Evolutionary conservation across 2,797 vertebrate genomes (phyloP).

Genomic region (Coluber constrictor): DNA sequence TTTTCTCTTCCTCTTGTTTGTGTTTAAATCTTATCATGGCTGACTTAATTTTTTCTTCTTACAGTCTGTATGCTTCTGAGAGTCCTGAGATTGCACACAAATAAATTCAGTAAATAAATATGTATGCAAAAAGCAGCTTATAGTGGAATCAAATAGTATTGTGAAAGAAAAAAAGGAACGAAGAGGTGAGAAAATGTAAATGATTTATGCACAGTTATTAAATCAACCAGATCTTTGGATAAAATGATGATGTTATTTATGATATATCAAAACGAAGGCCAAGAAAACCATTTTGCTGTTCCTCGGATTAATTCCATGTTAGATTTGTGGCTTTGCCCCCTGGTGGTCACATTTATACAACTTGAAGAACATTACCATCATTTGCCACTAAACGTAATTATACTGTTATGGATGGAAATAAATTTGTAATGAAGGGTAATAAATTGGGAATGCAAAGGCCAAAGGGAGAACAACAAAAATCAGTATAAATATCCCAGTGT

Average conservation of each 20-base stretch:
- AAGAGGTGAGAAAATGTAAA: neutral
- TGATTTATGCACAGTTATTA: neutral
- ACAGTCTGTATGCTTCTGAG: neutral
- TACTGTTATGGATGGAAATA: neutral
- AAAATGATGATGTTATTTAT: neutral
- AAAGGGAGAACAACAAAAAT: neutral
- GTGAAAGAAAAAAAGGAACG: neutral
- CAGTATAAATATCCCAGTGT: neutral
- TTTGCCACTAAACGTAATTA: neutral
- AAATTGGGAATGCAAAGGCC: neutral
- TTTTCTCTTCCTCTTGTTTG: neutral
- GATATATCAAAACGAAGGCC: too few relatives aligned
- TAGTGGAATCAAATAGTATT: neutral
- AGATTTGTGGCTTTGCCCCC: neutral
- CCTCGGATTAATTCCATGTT: neutral
- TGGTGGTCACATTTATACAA: conserved; percentile 4
- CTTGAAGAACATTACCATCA: neutral
- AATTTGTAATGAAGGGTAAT: neutral
- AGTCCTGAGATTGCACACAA: neutral
- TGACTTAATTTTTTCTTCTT: neutral
- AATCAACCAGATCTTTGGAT: neutral
- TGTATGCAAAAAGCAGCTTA: neutral
- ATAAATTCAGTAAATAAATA: neutral
- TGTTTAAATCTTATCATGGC: neutral
- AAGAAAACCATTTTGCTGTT: neutral